Conservation (phyloP, 2,797 vertebrate species). For the Thamnophis elegans region DNA sequence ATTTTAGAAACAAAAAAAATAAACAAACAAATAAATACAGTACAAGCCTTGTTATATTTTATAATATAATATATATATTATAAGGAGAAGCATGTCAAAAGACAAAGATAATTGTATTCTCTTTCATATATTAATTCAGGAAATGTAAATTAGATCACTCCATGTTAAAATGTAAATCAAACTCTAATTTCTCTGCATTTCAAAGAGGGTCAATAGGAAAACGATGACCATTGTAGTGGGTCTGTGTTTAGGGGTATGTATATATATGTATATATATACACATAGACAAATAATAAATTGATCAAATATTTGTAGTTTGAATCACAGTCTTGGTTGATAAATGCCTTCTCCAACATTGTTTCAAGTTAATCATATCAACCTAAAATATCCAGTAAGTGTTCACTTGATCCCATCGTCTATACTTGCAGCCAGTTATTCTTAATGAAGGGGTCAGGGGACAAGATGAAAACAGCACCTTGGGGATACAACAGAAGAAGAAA, state of each 20-base stretch:
- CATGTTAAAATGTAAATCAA: not conserved
- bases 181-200: not conserved
- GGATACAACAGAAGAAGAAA: not conserved
- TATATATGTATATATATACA: not conserved
- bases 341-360: not conserved
- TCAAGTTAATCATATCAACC: not conserved
- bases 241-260: not conserved
- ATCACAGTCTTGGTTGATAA: not conserved
- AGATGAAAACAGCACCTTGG: not conserved
- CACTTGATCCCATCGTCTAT: not conserved
- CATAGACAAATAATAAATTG: not conserved
- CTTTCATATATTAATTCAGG: not conserved
- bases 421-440: not conserved
- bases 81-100: not conserved
- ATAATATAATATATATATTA: not conserved
- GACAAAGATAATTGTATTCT: not conserved
- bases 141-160: not conserved
- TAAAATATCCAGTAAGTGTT: not conserved
- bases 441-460: not conserved
- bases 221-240: not conserved
- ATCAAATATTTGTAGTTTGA: not conserved
- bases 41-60: not conserved
- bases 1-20: not conserved
- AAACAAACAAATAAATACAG: not conserved
- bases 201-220: not conserved